Evolutionary conservation across 2,113 vertebrate species (phyloP).

Genomic region (Cettia cetti): DNA sequence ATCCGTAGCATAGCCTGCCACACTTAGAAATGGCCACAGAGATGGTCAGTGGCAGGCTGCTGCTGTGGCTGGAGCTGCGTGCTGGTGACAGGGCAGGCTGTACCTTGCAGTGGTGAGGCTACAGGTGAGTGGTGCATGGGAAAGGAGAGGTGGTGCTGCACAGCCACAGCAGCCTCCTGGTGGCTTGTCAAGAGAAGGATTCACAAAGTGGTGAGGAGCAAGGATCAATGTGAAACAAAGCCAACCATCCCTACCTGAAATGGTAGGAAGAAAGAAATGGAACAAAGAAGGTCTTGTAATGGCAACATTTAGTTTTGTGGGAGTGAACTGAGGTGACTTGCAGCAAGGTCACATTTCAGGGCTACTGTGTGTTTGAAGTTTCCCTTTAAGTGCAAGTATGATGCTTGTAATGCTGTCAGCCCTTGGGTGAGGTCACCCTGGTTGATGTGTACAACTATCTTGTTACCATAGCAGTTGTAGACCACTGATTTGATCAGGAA

Average conservation of each 20-base stretch:
- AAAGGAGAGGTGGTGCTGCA: background rate
- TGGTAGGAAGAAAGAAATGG: no score
- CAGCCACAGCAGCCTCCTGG: background rate
- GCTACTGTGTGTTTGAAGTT: background rate
- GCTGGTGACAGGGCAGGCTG: background rate
- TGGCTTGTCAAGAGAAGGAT: background rate
- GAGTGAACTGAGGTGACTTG: background rate
- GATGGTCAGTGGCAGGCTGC: background rate
- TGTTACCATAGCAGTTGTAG: background rate
- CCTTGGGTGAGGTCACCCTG: background rate
- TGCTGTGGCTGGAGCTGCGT: background rate
- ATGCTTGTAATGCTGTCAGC: background rate
- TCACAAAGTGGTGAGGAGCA: background rate
- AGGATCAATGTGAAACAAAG: background rate
- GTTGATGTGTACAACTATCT: background rate
- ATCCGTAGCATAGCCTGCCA: background rate
- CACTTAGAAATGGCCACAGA: rapidly evolving
- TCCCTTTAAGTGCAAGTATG: background rate
- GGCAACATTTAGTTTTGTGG: background rate
- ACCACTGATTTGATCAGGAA: background rate
- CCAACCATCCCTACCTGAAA: rapidly evolving
- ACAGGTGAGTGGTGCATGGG: rapidly evolving
- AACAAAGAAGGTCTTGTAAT: background rate
- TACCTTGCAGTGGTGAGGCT: background rate
- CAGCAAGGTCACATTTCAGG: background rate